phyloP scores from a whole-genome alignment of 2,797 vertebrate species.

The Darevskia mixta region DNA sequence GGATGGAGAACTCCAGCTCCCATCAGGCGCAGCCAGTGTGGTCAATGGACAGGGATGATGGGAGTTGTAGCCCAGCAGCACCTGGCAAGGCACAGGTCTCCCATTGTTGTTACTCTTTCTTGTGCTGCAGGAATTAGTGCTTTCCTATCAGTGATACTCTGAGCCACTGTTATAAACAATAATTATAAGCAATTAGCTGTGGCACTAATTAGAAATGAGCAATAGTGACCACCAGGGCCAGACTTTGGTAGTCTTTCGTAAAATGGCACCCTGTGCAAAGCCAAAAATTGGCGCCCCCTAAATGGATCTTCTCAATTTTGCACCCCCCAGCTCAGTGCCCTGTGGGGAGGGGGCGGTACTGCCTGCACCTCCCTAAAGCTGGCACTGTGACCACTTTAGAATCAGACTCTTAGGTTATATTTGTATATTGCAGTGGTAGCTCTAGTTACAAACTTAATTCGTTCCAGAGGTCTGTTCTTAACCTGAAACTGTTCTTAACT shows the following conservation, averaged over 20 bases:
- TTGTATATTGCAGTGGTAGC: background rate
- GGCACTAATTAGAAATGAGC: background rate
- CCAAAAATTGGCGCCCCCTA: no score
- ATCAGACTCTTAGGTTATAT: background rate
- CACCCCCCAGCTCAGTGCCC: no score
- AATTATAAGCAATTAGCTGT: background rate
- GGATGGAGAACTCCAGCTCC: background rate
- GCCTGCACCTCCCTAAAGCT: no score
- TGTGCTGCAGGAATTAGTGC: background rate
- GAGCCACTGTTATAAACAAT: no score
- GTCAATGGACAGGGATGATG: background rate
- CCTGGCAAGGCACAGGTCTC: background rate
- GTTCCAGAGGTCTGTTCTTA: no score
- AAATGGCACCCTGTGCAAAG: no score
- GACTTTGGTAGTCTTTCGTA: no score
- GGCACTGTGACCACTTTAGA: background rate
- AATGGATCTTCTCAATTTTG: no score
- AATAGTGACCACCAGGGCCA: fast-evolving
- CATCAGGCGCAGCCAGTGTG: background rate
- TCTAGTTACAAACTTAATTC: no score
- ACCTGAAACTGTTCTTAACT: no score
- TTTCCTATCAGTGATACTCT: background rate
- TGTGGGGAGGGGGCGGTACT: no score
- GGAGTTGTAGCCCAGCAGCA: background rate
- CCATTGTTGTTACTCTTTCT: background rate